A percentile compares a stretch with the other conserved stretches of the same genome.
phyloP scores from a whole-genome alignment of 2,888 invertebrate genomes.

The Stenodera caucasica region DNA sequence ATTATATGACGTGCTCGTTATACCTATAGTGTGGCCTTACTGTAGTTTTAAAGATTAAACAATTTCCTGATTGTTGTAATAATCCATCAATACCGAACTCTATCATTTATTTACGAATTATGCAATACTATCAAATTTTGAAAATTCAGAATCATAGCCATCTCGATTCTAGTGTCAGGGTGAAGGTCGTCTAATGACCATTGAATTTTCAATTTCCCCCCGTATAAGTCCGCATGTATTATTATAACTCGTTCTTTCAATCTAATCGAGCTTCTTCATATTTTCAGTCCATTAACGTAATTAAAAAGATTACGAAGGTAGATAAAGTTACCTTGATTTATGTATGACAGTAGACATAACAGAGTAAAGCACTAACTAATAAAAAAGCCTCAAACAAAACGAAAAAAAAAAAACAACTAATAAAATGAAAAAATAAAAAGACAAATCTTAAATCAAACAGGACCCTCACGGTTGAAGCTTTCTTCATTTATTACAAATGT shows the following conservation, averaged over 20 bases:
- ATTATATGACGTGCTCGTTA: slow-evolving; percentile 39
- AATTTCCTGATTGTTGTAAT: slow-evolving; percentile 28
- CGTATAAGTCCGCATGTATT: background rate
- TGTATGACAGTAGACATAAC: slow-evolving; percentile 15
- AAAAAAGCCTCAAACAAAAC: no score
- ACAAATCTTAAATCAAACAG: background rate
- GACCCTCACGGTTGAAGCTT: background rate
- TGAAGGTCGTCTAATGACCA: background rate
- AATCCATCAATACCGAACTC: no score
- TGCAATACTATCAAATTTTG: no score
- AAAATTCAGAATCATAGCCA: no score
- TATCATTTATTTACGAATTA: no score
- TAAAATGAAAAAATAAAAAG: slow-evolving; percentile 10
- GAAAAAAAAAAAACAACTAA: background rate
- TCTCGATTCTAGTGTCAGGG: background rate
- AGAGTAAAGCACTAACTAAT: slow-evolving; percentile 13
- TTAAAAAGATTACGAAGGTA: slow-evolving; percentile 22
- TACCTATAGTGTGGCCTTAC: slow-evolving; percentile 42
- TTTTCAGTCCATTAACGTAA: slow-evolving; percentile 24
- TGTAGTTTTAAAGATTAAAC: slow-evolving; percentile 38
- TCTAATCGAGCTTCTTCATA: slow-evolving; percentile 13
- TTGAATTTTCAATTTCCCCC: background rate
- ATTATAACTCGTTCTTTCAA: background rate
- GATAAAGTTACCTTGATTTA: slow-evolving; percentile 23
- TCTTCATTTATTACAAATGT: background rate